Evolutionary conservation across 2,888 invertebrate genomes (phyloP), one percentile per base, ranked within the genome.

Genomic region (Myopa testacea): DNA sequence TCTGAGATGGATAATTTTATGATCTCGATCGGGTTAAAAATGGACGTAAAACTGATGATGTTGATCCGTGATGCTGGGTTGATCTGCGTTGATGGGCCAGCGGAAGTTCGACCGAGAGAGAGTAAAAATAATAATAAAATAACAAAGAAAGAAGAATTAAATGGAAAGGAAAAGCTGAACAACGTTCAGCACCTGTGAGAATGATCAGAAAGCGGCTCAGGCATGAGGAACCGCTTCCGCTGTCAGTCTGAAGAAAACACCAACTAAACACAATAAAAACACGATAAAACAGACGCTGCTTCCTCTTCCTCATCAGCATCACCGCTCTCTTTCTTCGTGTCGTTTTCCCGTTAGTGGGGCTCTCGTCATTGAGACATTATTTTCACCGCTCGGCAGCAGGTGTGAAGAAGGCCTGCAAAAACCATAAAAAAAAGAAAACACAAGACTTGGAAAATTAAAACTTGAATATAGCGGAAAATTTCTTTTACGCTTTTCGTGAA

Each of bases 161-260:
- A 19, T 19, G 50, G 50, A 12, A 45, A 40, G 5, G 50, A 10
- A 50, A 40, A n/a, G 19, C n/a, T n/a, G n/a, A 6, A n/a, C 14
- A 55, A 55, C 52, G 65, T 70, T 71, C 65, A 45, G 45, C 65
- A 65, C 38, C 37, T 34, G 65, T 37, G 38, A 12, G 65, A 38
- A 14, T 38, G 2, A 14, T 65, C 37, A 4, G 38, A 34, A 14
- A 37, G 37, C 38, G 14, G 12, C 38, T 65, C 38, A 37, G 16
- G 65, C 65, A 65, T 65, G 38, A 65, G 65, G 1, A 37, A 65
- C 65, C 65, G 38, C 38, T 65, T 65, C 65, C 65, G 65, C 37
- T 65, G 34, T 65, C 65, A 3, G 37, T 16, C 4, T 3, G 26
- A 26, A 26, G 26, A 26, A 26, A 26, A 26, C 26, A 26, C 14